These are phyloP conservation scores for Cavia porcellus DNA, from an alignment of 2,113 vertebrate species.

Conservation along the genomic window DNA sequence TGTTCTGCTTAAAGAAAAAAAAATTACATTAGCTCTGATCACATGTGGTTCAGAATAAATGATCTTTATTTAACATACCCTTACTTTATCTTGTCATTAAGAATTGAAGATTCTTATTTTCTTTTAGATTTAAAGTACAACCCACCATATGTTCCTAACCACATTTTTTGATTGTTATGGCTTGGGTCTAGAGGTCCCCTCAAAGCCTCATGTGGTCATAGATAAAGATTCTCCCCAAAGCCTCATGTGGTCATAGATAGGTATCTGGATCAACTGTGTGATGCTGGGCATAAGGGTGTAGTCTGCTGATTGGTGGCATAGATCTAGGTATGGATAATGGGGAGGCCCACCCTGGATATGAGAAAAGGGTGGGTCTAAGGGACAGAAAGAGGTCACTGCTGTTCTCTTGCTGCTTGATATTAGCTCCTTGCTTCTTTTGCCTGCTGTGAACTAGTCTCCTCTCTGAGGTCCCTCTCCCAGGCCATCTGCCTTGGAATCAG, in stretches of 20 bases:
- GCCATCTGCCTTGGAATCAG: not conserved
- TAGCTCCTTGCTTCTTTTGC: not conserved
- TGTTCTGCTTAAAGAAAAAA: slow-evolving; percentile 6
- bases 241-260: no score
- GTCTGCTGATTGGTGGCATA: not conserved
- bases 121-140: slow-evolving; percentile 28
- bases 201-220: not conserved
- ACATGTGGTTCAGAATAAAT: slow-evolving; percentile 26
- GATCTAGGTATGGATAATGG: not conserved
- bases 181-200: not conserved
- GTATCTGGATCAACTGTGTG: not conserved
- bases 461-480: not conserved
- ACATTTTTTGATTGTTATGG: not conserved
- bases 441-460: not conserved
- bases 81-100: slow-evolving; percentile 32
- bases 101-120: slow-evolving; percentile 9
- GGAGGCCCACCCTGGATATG: not conserved
- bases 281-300: not conserved
- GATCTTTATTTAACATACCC: not conserved
- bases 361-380: not conserved
- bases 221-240: not conserved
- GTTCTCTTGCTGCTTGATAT: not conserved
- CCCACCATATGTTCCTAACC: not conserved
- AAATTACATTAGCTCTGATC: not conserved
- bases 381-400: not conserved